A percentile compares a stretch with the other conserved stretches of the same genome.
Evolutionary conservation across 1,140 invertebrate genomes (phyloP).

Genomic region (Drosophila subpulchrella): DNA sequence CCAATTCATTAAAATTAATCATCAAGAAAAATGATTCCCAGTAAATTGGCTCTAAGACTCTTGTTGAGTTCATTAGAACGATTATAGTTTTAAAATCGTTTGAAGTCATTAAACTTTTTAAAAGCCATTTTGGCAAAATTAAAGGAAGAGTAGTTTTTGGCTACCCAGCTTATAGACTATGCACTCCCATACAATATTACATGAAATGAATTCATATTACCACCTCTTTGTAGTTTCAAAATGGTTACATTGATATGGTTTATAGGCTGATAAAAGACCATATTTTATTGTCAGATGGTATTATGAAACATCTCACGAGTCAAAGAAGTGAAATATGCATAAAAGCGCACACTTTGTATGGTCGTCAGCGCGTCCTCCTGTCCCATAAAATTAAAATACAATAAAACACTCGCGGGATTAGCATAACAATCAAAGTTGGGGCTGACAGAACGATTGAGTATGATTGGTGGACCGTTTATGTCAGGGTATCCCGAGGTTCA

Average conservation of each 20-base stretch:
- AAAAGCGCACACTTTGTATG: not conserved
- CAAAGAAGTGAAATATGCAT: not conserved
- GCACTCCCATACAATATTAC: not conserved
- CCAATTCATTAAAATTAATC: slow-evolving; percentile 37
- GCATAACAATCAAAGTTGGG: slow-evolving; percentile 9
- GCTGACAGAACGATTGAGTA: not conserved
- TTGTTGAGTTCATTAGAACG: slow-evolving; percentile 39
- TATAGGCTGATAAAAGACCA: not conserved
- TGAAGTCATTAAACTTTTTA: slow-evolving; percentile 1
- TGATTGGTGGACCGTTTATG: not conserved
- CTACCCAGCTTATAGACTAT: not conserved
- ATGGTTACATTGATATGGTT: not conserved
- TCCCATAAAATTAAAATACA: slow-evolving; percentile 15
- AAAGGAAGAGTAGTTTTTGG: not conserved
- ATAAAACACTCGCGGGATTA: slow-evolving; percentile 10
- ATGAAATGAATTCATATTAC: not conserved
- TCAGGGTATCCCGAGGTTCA: slow-evolving; percentile 19
- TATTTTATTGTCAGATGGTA: not conserved
- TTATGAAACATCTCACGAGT: slow-evolving; percentile 12
- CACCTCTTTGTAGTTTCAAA: not conserved
- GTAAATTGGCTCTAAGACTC: slow-evolving; percentile 8
- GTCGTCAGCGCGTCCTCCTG: slow-evolving; percentile 1
- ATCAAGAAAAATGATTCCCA: slow-evolving; percentile 17
- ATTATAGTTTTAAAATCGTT: slow-evolving; percentile 15
- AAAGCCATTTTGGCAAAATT: not conserved